phyloP scores from a whole-genome alignment of 2,113 vertebrate species.

The Erythrocercus mccallii region DNA sequence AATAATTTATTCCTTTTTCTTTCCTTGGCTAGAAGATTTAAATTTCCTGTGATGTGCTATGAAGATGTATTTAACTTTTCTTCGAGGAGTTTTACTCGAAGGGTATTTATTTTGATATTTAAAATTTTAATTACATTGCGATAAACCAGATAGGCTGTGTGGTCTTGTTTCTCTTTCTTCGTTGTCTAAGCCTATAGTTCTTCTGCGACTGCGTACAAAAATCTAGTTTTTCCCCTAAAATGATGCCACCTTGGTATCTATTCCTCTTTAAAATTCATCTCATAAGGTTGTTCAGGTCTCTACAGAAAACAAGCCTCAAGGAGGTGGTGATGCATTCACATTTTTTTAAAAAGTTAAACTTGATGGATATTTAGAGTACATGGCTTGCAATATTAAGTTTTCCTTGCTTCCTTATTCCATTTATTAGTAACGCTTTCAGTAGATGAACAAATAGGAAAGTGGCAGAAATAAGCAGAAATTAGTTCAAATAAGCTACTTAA shows the following conservation, averaged over 20 bases:
- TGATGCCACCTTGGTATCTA: not conserved
- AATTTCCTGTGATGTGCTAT: not conserved
- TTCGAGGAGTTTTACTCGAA: not conserved
- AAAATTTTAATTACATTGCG: not conserved
- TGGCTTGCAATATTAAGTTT: not conserved
- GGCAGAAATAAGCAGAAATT: not conserved
- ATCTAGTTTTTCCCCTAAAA: not conserved
- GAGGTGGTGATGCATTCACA: not conserved
- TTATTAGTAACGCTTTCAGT: not conserved
- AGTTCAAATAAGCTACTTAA: not conserved
- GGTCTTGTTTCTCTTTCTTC: not conserved
- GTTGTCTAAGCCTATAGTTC: not conserved
- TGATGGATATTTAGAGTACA: not conserved
- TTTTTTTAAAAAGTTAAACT: not conserved
- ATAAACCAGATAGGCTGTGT: not conserved
- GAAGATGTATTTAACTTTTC: not conserved
- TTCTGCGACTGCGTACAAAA: not conserved
- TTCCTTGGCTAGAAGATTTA: not conserved
- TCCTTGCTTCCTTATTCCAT: not conserved
- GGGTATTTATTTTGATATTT: not conserved
- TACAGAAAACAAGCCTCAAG: not conserved
- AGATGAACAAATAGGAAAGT: not conserved
- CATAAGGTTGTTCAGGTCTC: not conserved
- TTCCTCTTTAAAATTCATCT: not conserved
- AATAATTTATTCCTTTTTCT: constrained; percentile 11